phyloP scores from a whole-genome alignment of 1,140 invertebrate species.

The Drosophila leontia region DNA sequence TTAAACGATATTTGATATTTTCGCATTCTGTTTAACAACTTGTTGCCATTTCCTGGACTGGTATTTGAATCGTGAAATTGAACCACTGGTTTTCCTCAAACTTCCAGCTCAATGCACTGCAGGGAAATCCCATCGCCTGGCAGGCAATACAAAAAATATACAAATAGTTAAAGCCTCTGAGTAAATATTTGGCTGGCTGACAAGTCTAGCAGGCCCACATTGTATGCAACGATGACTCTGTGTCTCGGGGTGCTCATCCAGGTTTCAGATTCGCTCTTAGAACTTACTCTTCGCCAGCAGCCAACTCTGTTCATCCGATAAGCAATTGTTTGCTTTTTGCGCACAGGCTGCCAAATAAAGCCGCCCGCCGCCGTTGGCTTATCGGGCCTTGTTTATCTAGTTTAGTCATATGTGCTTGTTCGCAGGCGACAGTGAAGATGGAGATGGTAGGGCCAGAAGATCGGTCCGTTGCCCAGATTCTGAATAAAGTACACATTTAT shows the following conservation, averaged over 20 bases:
- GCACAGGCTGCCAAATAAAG: slow-evolving; percentile 53
- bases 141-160: too few species aligned
- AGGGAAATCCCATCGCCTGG: too few species aligned
- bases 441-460: slow-evolving; percentile 16
- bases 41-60: too few species aligned
- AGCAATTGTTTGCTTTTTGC: slow-evolving; percentile 62
- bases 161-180: background rate
- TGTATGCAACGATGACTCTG: slow-evolving; percentile 13
- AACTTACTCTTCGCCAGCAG: background rate
- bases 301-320: slow-evolving; percentile 43
- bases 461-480: slow-evolving; percentile 13
- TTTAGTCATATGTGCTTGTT: slow-evolving; percentile 28
- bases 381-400: slow-evolving; percentile 52
- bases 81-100: too few species aligned
- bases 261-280: slow-evolving; percentile 4
- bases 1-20: too few species aligned
- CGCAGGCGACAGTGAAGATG: slow-evolving; percentile 17
- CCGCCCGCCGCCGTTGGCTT: slow-evolving; percentile 23
- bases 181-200: slow-evolving; percentile 24
- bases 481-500: slow-evolving; percentile 24
- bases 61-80: too few species aligned
- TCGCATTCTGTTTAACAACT: too few species aligned
- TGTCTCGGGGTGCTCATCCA: slow-evolving; percentile 8
- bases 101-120: too few species aligned
- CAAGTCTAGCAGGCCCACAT: slow-evolving; percentile 1